Conservation (phyloP, 2,888 invertebrate genomes). For the Ischnura elegans region DNA sequence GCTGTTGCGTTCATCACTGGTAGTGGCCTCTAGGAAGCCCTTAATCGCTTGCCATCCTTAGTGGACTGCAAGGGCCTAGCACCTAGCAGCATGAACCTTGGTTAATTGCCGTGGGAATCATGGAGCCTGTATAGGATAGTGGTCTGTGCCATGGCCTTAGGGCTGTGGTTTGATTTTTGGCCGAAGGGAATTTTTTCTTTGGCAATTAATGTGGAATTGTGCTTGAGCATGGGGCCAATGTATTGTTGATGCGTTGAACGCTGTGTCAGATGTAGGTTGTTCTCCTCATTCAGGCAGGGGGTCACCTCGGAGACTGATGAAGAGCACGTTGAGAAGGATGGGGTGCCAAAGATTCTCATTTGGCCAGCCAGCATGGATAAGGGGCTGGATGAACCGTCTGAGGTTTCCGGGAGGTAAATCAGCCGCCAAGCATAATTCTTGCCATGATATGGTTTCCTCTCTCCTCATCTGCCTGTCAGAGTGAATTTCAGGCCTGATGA, state of each 20-base stretch:
- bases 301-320: constrained; percentile 51
- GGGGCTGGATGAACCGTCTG: constrained; percentile 83
- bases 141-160: no score
- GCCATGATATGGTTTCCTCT: neutral
- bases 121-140: no score
- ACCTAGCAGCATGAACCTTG: no score
- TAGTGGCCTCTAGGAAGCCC: no score
- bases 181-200: neutral
- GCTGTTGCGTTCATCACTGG: no score
- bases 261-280: constrained; percentile 45
- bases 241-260: neutral
- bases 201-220: neutral
- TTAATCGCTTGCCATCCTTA: no score
- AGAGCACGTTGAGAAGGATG: constrained; percentile 68
- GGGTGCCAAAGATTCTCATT: constrained; percentile 88
- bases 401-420: constrained; percentile 62
- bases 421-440: neutral
- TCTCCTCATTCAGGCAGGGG: constrained; percentile 60
- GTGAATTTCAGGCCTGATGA: neutral
- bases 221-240: neutral
- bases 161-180: neutral
- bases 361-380: constrained; percentile 90
- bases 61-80: no score
- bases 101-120: no score
- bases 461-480: neutral